Base-by-base conservation (phyloP, 2,797 vertebrate species). In the Aeoliscus strigatus region DNA sequence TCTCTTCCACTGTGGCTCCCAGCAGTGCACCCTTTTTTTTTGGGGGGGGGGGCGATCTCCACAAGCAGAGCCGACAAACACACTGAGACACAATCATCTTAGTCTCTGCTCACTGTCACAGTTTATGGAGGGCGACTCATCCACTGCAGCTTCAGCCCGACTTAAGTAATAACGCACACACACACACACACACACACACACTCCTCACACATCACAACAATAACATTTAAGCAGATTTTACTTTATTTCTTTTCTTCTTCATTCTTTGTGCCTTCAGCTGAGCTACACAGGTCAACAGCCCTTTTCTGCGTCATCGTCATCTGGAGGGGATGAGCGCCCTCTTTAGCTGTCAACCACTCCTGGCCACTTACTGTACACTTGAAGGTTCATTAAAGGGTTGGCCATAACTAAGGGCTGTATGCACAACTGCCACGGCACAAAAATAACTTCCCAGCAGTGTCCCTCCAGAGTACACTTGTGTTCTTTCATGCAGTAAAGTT, bases 241-340 rank as follows among this genome's bases (percentile, higher is more conserved):
- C n/a, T n/a, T n/a, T n/a, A n/a, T n/a, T n/a, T n/a, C n/a, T n/a
- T n/a, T n/a, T n/a, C n/a, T n/a, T n/a, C n/a, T n/a, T n/a, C n/a
- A n/a, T n/a, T n/a, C n/a, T n/a, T n/a, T n/a, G n/a, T n/a, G n/a
- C n/a, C n/a, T n/a, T n/a, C n/a, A n/a, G n/a, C n/a, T n/a, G n/a
- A n/a, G n/a, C n/a, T n/a, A n/a, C n/a, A n/a, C n/a, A n/a, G n/a
- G n/a, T n/a, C n/a, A n/a, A n/a, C n/a, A n/a, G n/a, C n/a, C n/a
- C 78, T 32, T 90, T 86, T 86, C 87, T 80, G 89, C 70, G 81
- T n/a, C n/a, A n/a, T n/a, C n/a, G n/a, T n/a, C n/a, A n/a, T 87
- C 86, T 88, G 60, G 84, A 86, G 85, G 89, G 84, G 84, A 89
- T 88, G 87, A 54, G 50, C 67, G 56, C 57, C 70, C 49, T 59